A percentile compares a stretch with the other conserved stretches of the same genome.
These are phyloP conservation scores for Drosophila cardini DNA, from an alignment of 1,140 invertebrate genomes.

Conservation along the genomic window DNA sequence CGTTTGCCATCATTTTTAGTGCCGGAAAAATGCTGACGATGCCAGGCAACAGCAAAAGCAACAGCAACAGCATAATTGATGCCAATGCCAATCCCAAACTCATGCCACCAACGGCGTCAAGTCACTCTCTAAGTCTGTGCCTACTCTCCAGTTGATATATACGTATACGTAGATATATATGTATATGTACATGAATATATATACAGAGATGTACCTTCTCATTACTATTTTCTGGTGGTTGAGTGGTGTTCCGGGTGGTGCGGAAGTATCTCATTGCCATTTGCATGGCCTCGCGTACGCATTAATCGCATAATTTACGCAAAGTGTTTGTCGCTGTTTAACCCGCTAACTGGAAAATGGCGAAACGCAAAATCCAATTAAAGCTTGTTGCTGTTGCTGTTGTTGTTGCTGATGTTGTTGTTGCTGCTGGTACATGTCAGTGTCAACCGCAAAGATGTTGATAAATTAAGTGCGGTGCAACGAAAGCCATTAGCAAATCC, in stretches of 20 bases:
- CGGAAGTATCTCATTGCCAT: constrained; percentile 45
- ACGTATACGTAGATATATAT: constrained; percentile 7
- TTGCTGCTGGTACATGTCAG: constrained; percentile 41
- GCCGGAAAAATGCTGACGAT: constrained; percentile 45
- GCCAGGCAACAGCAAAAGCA: constrained; percentile 36
- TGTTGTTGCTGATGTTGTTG: constrained; percentile 14
- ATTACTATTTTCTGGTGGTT: constrained; percentile 2
- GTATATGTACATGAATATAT: constrained; percentile 12
- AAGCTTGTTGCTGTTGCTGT: constrained; percentile 18
- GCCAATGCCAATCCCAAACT: constrained; percentile 40
- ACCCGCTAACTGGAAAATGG: constrained; percentile 42
- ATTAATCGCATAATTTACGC: constrained; percentile 49
- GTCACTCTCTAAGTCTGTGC: not conserved
- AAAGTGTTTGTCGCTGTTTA: constrained; percentile 43
- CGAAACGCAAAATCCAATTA: constrained; percentile 64
- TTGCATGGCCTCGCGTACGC: constrained; percentile 42
- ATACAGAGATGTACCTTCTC: constrained; percentile 18
- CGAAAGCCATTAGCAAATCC: constrained; percentile 52
- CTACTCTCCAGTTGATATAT: constrained; percentile 47
- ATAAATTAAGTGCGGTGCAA: constrained; percentile 68
- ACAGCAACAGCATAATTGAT: constrained; percentile 60
- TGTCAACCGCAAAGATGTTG: constrained; percentile 67
- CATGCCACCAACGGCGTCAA: not conserved
- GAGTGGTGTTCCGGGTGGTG: not conserved
- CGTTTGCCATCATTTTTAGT: constrained; percentile 59